Percentiles rank a stretch among this genome's conserved stretches.
Evolutionary conservation across 2,113 vertebrate species (phyloP).

Genomic region (Coryphaenoides rupestris): DNA sequence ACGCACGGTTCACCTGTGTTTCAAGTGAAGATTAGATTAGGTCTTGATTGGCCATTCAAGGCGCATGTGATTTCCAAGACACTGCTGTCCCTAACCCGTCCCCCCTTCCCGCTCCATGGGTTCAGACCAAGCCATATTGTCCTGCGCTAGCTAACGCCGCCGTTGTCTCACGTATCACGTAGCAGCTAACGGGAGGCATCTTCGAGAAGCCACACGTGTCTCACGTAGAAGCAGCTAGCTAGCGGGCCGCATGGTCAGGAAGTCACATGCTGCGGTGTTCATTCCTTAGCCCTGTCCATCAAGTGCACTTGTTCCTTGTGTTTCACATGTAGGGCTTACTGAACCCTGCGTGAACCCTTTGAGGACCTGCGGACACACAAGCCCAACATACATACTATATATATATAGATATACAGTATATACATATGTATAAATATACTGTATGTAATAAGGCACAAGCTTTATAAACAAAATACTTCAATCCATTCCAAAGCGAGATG

Average conservation of each 20-base stretch:
- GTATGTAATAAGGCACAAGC: no score
- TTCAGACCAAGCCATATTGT: conserved; percentile 40
- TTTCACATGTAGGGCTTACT: conserved; percentile 26
- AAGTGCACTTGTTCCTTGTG: conserved; percentile 80
- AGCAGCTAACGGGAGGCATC: conserved; percentile 8
- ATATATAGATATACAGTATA: neutral
- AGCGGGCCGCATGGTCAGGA: no score
- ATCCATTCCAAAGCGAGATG: no score
- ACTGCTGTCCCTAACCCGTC: conserved; percentile 60
- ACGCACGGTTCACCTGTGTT: neutral
- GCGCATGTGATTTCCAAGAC: conserved; percentile 12
- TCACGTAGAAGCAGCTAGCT: no score
- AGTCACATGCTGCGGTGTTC: neutral
- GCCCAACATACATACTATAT: no score
- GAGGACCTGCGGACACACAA: conserved; percentile 73
- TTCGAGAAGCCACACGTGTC: conserved; percentile 20
- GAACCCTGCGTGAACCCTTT: conserved; percentile 73
- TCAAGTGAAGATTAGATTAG: neutral
- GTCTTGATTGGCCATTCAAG: no score
- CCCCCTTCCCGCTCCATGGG: neutral
- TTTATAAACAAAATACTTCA: no score
- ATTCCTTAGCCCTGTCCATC: conserved; percentile 24
- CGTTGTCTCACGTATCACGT: conserved; percentile 11
- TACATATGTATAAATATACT: neutral
- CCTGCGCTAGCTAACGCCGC: conserved; percentile 25